Conservation (phyloP, 2,797 vertebrate genomes). For the Sylvia borin region DNA sequence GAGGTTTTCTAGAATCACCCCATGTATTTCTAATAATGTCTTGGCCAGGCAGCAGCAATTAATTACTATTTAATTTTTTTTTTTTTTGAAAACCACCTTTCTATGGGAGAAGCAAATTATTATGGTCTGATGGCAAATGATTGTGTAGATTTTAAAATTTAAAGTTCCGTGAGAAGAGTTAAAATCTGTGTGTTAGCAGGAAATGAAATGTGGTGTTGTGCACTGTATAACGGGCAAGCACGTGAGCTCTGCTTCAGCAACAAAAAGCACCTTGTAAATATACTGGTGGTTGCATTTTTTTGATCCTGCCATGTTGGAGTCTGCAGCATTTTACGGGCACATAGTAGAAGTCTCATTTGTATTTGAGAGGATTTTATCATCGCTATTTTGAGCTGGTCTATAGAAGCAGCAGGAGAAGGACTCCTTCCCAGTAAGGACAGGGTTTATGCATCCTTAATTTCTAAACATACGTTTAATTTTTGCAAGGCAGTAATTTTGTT, state of each 20-base stretch:
- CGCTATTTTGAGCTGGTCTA: background rate
- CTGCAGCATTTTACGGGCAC: conserved; percentile 15
- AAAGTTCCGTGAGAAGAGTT: background rate
- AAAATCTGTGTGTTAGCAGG: conserved; percentile 26
- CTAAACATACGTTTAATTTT: background rate
- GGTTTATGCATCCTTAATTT: conserved; percentile 41
- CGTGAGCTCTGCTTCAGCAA: conserved; percentile 24
- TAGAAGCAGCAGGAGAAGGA: background rate
- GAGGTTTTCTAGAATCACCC: background rate
- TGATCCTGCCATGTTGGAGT: conserved; percentile 38
- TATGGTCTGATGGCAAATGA: background rate
- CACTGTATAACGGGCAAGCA: conserved; percentile 16
- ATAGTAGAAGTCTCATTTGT: conserved; percentile 5
- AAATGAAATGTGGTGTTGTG: conserved; percentile 45
- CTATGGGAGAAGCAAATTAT: background rate
- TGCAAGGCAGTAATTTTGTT: conserved; percentile 1
- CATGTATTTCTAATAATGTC: background rate
- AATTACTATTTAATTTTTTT: background rate
- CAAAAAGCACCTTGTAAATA: conserved; percentile 46
- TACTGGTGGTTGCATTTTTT: background rate
- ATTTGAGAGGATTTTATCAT: conserved; percentile 32
- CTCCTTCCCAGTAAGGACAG: background rate
- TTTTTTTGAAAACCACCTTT: background rate
- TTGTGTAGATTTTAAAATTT: background rate
- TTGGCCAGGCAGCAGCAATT: background rate